These are phyloP conservation scores for Nipponacmea schrenckii DNA, from an alignment of 2,888 invertebrate genomes.

Conservation along the genomic window DNA sequence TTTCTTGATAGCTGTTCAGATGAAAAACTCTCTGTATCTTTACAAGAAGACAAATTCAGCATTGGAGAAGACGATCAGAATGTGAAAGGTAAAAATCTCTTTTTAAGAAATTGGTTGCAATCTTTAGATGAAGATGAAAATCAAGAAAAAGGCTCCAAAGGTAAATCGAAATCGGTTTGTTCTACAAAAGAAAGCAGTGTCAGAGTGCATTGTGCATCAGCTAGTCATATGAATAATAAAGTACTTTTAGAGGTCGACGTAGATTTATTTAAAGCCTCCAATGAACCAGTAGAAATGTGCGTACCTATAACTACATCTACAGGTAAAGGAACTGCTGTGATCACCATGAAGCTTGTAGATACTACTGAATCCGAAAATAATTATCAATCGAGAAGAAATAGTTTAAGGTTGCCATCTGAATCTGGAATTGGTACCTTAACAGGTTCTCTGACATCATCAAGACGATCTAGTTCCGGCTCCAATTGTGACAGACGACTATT, in stretches of 20 bases:
- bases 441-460: too few relatives aligned
- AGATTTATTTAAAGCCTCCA: too few relatives aligned
- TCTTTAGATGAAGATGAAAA: neutral
- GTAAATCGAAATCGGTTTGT: neutral
- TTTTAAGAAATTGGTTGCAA: neutral
- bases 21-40: too few relatives aligned
- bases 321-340: neutral
- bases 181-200: neutral
- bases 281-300: neutral
- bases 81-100: neutral
- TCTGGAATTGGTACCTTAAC: neutral
- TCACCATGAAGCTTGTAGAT: neutral
- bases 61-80: neutral
- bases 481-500: too few relatives aligned
- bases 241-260: too few relatives aligned
- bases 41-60: too few relatives aligned
- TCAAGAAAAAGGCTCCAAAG: neutral
- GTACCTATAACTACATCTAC: neutral
- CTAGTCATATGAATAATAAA: neutral
- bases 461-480: too few relatives aligned
- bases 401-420: neutral
- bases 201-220: neutral
- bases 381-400: too few relatives aligned
- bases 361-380: neutral
- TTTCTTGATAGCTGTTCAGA: too few relatives aligned